Evolutionary conservation across 2,888 invertebrate genomes (phyloP), one percentile per base, ranked within the genome.

Genomic region (Diloba caeruleocephala): DNA sequence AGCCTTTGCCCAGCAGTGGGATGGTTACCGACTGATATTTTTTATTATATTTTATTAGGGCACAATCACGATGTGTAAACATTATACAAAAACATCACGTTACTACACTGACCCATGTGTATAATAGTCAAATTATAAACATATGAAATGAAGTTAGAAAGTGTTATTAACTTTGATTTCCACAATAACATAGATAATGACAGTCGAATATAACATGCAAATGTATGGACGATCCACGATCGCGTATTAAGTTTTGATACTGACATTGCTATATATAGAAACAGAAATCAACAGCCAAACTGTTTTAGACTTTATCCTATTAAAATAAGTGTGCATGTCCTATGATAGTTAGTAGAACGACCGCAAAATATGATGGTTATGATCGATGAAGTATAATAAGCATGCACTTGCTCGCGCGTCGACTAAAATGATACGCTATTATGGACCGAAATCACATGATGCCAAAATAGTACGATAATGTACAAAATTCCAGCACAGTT

Each of bases 151-250:
- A 74, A 75, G 79, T 77, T 84, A 82, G 84, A 85, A 87, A 83
- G 83, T 79, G 74, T 77, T 76, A 85, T 85, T 83, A 83, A 66
- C 59, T 62, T 62, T 74, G 38, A 71, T 71, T 76, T 77, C 71
- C 71, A 78, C 74, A 78, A 78, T 78, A 78, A 72, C 49, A 51
- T 48, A 73, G 62, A 78, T 81, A 82, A 86, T 84, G 73, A 84
- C 75, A 81, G 76, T 59, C 71, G 58, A 81, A 79, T 78, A 74
- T 76, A 78, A 79, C 84, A 84, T 85, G 84, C 85, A 84, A 86
- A 88, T 85, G 82, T 79, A 77, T 62, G 72, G 66, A 74, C 69
- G 71, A 79, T 75, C 64, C 78, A 79, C 74, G 80, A 83, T 81
- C 79, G 76, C 73, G 73, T 80, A 79, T 81, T 78, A 74, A 42